phyloP scores from a whole-genome alignment of 2,888 invertebrate genomes.

The Elysia crispata region DNA sequence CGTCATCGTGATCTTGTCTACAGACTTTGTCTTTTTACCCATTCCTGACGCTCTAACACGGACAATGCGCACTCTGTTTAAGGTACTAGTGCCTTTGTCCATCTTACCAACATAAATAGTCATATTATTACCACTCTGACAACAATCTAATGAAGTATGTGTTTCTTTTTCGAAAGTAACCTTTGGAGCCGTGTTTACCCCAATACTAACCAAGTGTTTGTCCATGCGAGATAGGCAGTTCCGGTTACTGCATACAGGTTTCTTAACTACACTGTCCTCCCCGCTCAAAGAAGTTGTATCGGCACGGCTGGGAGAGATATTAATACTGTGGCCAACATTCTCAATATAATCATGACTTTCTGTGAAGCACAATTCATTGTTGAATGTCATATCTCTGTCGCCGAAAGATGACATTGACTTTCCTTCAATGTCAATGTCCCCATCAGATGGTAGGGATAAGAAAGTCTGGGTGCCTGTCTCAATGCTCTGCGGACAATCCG shows the following conservation, averaged over 20 bases:
- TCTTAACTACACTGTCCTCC: not conserved
- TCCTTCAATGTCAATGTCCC: not conserved
- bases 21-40: slow-evolving; percentile 24
- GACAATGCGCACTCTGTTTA: slow-evolving; percentile 47
- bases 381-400: not conserved
- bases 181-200: slow-evolving; percentile 65
- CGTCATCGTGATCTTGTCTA: slow-evolving; percentile 59
- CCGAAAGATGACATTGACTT: not conserved
- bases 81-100: slow-evolving; percentile 68
- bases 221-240: not conserved
- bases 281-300: slow-evolving; percentile 19
- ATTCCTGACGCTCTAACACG: not conserved
- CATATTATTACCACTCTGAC: slow-evolving; percentile 67
- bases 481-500: slow-evolving; percentile 55
- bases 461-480: slow-evolving; percentile 63
- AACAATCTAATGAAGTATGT: slow-evolving; percentile 63
- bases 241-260: not conserved
- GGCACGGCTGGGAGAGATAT: not conserved
- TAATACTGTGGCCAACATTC: not conserved
- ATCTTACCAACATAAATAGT: slow-evolving; percentile 65
- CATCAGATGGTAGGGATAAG: not conserved
- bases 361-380: not conserved
- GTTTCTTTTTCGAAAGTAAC: slow-evolving; percentile 70
- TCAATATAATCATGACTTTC: not conserved
- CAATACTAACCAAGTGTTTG: slow-evolving; percentile 58